Conservation (phyloP, 1,140 invertebrate species). For the Euura saliciscinereae region DNA sequence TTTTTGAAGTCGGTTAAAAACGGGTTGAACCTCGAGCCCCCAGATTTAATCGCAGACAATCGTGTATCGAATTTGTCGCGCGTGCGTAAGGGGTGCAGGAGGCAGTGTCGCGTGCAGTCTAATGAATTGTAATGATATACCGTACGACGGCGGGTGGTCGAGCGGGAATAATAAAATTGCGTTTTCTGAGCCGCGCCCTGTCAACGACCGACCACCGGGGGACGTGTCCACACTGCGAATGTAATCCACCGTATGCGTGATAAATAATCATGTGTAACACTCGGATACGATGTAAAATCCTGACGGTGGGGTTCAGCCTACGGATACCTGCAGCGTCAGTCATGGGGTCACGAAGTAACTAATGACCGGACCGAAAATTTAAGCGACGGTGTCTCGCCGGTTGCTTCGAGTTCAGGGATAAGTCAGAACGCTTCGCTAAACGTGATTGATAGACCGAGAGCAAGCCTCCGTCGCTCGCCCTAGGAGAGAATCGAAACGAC, state of each 20-base stretch:
- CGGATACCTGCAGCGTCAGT: background rate
- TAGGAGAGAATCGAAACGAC: too few relatives aligned
- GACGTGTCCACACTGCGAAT: background rate
- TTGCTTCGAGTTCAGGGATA: too few relatives aligned
- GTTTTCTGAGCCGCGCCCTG: slow-evolving; percentile 27
- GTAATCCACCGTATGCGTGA: background rate
- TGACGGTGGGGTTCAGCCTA: background rate
- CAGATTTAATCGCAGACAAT: too few relatives aligned
- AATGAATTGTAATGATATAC: slow-evolving; percentile 43
- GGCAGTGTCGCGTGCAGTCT: slow-evolving; percentile 31
- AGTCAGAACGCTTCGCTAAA: background rate
- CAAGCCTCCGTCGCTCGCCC: background rate
- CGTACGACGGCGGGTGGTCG: slow-evolving; percentile 28
- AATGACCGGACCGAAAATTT: background rate
- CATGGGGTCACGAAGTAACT: slow-evolving; percentile 27
- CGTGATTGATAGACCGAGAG: slow-evolving; percentile 5
- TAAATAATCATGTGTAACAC: too few relatives aligned
- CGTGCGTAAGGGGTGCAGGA: background rate
- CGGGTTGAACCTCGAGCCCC: too few relatives aligned
- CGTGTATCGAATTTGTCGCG: too few relatives aligned
- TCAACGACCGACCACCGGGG: background rate
- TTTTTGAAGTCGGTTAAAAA: too few relatives aligned
- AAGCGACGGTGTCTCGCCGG: background rate
- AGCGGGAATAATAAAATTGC: slow-evolving; percentile 36
- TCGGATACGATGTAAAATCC: background rate